Percentiles rank a stretch among this genome's conserved stretches.
Evolutionary conservation across 2,888 invertebrate species (phyloP).

Genomic region (Pristionchus entomophagus): DNA sequence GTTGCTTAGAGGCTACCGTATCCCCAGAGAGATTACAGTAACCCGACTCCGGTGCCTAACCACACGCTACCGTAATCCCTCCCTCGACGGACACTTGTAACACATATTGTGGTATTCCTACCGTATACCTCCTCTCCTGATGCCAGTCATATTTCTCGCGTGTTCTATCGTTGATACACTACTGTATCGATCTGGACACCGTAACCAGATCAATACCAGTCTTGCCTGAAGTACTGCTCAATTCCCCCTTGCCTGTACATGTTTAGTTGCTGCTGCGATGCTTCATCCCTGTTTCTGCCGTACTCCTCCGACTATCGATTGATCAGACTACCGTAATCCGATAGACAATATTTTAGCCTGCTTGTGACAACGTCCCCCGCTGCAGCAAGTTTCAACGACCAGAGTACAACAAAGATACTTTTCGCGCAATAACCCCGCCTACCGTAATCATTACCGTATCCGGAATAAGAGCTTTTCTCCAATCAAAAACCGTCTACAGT

Average conservation of each 20-base stretch:
- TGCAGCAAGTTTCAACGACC: slow-evolving; percentile 30
- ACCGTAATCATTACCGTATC: slow-evolving; percentile 33
- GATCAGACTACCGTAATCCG: neutral
- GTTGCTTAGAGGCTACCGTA: slow-evolving; percentile 62
- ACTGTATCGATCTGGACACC: neutral
- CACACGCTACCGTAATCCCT: neutral
- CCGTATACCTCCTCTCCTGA: neutral
- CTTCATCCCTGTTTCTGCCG: neutral
- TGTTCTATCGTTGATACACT: neutral
- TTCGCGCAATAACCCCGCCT: neutral
- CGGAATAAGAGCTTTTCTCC: neutral
- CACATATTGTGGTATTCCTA: slow-evolving; percentile 23
- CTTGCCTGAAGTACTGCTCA: slow-evolving; percentile 40
- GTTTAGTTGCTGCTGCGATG: slow-evolving; percentile 22
- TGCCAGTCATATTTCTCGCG: slow-evolving; percentile 2
- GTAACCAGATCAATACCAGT: neutral
- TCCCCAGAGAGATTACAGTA: neutral
- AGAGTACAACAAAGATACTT: slow-evolving; percentile 17
- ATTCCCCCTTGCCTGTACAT: slow-evolving; percentile 26
- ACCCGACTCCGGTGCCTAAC: slow-evolving; percentile 37
- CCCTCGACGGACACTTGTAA: neutral
- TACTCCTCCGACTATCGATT: neutral
- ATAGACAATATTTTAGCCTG: neutral
- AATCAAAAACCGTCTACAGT: slow-evolving; percentile 12
- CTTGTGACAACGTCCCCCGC: slow-evolving; percentile 25